Conservation (phyloP, 2,113 vertebrate genomes). For the Entomyzon cyanotis region DNA sequence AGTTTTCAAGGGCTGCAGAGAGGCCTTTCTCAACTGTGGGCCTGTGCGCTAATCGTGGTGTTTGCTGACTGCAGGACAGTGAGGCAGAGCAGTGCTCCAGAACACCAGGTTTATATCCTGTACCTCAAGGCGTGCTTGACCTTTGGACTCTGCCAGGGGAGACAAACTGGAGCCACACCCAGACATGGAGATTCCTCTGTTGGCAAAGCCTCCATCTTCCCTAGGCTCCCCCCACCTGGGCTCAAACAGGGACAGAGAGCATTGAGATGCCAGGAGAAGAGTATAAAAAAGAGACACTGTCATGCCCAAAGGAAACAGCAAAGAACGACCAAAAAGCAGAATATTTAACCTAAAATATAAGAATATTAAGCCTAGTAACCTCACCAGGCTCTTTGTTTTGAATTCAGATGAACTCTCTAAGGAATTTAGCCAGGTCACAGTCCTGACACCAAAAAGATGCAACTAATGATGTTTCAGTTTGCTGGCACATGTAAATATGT, state of each 20-base stretch:
- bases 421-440: not conserved
- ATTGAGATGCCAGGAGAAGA: not conserved
- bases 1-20: not conserved
- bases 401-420: not conserved
- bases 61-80: not conserved
- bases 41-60: not conserved
- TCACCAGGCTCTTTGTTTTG: not conserved
- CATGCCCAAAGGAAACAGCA: not conserved
- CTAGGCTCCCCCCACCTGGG: not conserved
- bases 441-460: not conserved
- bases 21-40: not conserved
- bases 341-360: not conserved
- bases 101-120: not conserved
- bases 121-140: accelerated
- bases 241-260: not conserved
- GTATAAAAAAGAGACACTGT: not conserved
- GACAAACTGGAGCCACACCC: not conserved
- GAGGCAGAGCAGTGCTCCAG: not conserved
- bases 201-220: not conserved
- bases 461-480: not conserved
- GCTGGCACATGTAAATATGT: not conserved
- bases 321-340: not conserved
- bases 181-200: too few species aligned
- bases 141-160: accelerated
- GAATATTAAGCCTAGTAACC: not conserved